Evolutionary conservation across 2,113 vertebrate species (phyloP).

Genomic region (Columba livia): DNA sequence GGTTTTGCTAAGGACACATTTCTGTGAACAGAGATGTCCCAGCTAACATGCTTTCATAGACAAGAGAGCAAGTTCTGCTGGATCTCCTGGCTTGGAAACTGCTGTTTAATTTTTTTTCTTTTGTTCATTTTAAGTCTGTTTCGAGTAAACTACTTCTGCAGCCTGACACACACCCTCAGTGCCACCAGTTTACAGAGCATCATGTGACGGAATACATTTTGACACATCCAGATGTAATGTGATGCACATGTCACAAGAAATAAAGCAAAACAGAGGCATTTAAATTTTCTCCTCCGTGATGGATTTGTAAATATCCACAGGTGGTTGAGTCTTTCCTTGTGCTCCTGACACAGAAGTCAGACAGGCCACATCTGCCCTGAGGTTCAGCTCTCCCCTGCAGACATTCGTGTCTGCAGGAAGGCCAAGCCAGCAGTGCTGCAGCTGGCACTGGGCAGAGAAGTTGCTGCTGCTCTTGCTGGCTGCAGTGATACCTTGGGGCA

Average conservation of each 20-base stretch:
- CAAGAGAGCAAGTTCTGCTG: background rate
- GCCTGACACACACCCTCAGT: background rate
- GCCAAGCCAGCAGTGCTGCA: background rate
- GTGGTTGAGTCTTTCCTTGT: background rate
- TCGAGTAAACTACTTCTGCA: background rate
- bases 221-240: background rate
- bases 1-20: background rate
- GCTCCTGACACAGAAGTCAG: background rate
- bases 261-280: background rate
- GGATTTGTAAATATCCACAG: background rate
- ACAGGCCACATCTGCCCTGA: accelerated
- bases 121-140: background rate
- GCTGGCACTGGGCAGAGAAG: accelerated
- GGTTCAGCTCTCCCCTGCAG: background rate
- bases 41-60: background rate
- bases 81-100: background rate
- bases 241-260: background rate
- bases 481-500: accelerated
- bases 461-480: background rate
- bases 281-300: background rate
- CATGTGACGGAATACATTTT: background rate
- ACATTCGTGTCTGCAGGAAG: accelerated
- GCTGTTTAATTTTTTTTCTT: background rate
- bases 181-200: background rate
- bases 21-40: background rate